Percentiles rank a stretch among this genome's conserved stretches.
Conservation (phyloP, 2,888 invertebrate genomes). For the Stramonita haemastoma region DNA sequence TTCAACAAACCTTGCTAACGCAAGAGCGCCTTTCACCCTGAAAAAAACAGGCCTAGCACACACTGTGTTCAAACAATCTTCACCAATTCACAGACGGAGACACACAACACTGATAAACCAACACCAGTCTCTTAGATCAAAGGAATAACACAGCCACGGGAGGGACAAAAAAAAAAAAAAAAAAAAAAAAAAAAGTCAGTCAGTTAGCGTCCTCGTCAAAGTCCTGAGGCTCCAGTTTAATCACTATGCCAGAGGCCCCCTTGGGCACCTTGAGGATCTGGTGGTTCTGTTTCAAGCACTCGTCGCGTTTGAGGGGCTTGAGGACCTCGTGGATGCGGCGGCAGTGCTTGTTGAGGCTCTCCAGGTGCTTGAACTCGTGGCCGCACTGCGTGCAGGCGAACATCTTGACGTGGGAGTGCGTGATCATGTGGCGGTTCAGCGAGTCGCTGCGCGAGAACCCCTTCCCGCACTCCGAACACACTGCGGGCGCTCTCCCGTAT, state of each 20-base stretch:
- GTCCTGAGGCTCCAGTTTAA: neutral
- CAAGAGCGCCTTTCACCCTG: no score
- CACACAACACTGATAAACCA: neutral
- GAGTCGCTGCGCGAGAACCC: slow-evolving; percentile 51
- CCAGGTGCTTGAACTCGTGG: slow-evolving; percentile 39
- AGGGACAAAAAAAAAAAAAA: no score
- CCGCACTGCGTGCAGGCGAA: slow-evolving; percentile 50
- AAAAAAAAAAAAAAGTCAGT: neutral
- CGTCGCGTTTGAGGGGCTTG: slow-evolving; percentile 37
- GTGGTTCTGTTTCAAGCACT: slow-evolving; percentile 35
- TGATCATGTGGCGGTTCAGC: slow-evolving; percentile 51
- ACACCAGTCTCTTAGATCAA: neutral
- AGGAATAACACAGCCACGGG: neutral
- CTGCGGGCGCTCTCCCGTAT: slow-evolving; percentile 48
- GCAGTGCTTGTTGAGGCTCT: slow-evolving; percentile 44
- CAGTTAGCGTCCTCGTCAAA: neutral
- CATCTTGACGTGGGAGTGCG: slow-evolving; percentile 50
- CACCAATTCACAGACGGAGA: no score
- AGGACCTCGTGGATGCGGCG: slow-evolving; percentile 33
- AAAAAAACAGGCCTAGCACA: no score
- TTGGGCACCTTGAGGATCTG: neutral
- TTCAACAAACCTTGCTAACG: no score
- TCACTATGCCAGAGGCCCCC: neutral
- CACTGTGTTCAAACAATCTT: no score
- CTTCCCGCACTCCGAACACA: slow-evolving; percentile 48